These are phyloP conservation scores for Ptilorrhoa leucosticta DNA, from an alignment of 2,113 vertebrate genomes.

Conservation along the genomic window DNA sequence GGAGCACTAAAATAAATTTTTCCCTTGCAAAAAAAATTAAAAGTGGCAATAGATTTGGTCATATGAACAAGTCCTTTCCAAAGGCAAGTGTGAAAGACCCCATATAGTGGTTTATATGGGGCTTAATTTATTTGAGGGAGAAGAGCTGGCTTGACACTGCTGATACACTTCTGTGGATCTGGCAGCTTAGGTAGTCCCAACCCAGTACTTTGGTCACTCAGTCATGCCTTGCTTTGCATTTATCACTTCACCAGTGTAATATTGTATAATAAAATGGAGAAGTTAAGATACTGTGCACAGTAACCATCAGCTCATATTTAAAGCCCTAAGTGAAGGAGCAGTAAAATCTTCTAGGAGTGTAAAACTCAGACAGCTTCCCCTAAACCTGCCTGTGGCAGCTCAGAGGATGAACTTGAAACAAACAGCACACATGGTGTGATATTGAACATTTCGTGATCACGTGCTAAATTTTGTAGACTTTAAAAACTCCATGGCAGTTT, in stretches of 20 bases:
- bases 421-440: not conserved
- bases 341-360: not conserved
- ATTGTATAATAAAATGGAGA: not conserved
- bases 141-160: not conserved
- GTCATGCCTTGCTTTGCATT: not conserved
- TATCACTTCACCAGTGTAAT: not conserved
- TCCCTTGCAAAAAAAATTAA: not conserved
- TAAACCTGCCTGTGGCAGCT: not conserved
- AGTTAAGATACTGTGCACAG: not conserved
- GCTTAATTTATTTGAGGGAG: not conserved
- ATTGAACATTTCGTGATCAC: not conserved
- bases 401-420: not conserved
- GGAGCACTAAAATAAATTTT: not conserved
- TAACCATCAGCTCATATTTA: not conserved
- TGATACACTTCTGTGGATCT: not conserved
- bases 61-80: not conserved
- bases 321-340: not conserved
- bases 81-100: not conserved
- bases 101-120: fast-evolving
- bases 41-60: not conserved
- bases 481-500: not conserved
- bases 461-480: not conserved
- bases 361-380: not conserved
- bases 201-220: not conserved
- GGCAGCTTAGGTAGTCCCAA: not conserved